Base-by-base conservation (phyloP, 2,888 invertebrate genomes). In the Stomorhina lunata region DNA sequence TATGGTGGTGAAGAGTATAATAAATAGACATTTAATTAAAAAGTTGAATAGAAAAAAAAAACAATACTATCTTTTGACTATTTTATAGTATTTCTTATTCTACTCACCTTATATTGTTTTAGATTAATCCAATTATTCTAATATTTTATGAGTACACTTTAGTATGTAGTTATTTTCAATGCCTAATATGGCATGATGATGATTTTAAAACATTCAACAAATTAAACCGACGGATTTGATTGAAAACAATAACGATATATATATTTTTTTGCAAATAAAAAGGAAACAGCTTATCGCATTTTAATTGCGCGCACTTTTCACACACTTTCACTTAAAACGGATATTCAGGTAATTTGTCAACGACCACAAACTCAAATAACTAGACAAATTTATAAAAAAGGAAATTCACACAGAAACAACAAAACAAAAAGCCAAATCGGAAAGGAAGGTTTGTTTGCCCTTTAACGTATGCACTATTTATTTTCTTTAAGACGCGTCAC, bases 281-380 rank as follows among this genome's bases (percentile, higher is more conserved):
- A 37, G 29, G 34, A 76, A 77, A 81, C 34, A 50, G 63, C 27
- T 81, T 72, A 81, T 76, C 29, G 71, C 72, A 77, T 53, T 66
- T 81, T 68, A 72, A 81, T 73, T 66, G 78, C 68, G 77, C 81
- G 73, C 81, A 81, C 63, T 81, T 73, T 81, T 63, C 50, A 76
- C 79, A 76, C 82, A 82, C 82, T 82, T 82, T 82, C 82, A 82
- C 82, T 79, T 43, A 5, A 72, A 82, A 71, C 79, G 82, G 79
- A 82, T 82, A 43, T 82, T 59, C 66, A 17, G n/a, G 48, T 82
- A 82, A 82, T 82, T 82, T 82, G 82, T 79, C 82, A 79, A 71
- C 71, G 75, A 66, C 75, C 71, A 76, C 79, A 45, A 71, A 29
- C 22, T 55, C 20, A 29, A 65, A 66, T 27, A 55, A 29, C 22